Percentiles rank a stretch among this genome's conserved stretches.
Evolutionary conservation across 2,113 vertebrate species (phyloP).

Genomic region (Cromileptes altivelis): DNA sequence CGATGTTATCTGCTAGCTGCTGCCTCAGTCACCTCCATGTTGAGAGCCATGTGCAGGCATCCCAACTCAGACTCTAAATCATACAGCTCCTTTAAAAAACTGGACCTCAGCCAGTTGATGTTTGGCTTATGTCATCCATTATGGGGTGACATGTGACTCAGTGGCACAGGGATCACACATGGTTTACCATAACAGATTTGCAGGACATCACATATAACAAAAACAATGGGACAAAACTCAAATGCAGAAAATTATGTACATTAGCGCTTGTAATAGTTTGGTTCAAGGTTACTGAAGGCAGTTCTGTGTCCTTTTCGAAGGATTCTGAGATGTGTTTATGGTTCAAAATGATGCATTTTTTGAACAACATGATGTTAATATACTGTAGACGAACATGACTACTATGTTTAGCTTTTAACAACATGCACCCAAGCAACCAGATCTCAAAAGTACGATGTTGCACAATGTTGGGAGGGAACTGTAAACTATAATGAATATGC

Average conservation of each 20-base stretch:
- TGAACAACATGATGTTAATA: neutral
- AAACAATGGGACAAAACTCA: neutral
- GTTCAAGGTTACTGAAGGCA: neutral
- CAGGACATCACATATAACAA: neutral
- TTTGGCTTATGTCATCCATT: neutral
- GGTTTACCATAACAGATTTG: neutral
- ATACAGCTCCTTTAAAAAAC: neutral
- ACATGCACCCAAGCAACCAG: neutral
- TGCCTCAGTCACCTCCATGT: too few relatives aligned
- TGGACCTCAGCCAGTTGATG: neutral
- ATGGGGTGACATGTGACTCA: neutral
- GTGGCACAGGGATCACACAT: neutral
- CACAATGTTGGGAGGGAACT: neutral
- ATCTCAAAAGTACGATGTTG: neutral
- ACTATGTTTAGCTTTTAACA: neutral
- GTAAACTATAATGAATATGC: neutral
- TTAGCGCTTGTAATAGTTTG: neutral
- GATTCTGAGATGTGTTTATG: too few relatives aligned
- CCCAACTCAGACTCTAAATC: too few relatives aligned
- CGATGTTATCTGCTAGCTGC: too few relatives aligned
- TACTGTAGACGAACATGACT: neutral
- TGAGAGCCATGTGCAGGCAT: too few relatives aligned
- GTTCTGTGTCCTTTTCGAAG: neutral
- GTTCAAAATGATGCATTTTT: neutral
- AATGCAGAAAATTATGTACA: neutral